phyloP scores from a whole-genome alignment of 2,113 vertebrate genomes.

The Oncorhynchus kisutch region DNA sequence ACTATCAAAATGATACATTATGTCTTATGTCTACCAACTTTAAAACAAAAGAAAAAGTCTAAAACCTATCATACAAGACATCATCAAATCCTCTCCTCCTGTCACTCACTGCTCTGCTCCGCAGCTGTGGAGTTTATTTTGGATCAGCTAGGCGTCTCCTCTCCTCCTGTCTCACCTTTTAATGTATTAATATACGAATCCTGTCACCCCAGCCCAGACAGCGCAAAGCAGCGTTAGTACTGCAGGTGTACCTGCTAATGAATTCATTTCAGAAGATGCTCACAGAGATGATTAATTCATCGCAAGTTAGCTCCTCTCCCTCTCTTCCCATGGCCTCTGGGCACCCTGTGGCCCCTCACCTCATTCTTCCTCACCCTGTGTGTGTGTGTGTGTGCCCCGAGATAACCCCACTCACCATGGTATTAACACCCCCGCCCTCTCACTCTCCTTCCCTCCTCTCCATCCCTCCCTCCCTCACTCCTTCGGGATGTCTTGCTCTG shows the following conservation, averaged over 20 bases:
- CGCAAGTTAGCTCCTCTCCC: constrained; percentile 48
- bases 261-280: constrained; percentile 61
- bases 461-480: too few species aligned
- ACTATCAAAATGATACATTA: neutral
- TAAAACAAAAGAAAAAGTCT: neutral
- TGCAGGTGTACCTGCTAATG: constrained; percentile 60
- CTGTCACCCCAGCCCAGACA: neutral
- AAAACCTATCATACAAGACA: neutral
- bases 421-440: neutral
- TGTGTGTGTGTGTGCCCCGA: neutral
- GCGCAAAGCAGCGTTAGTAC: too few species aligned
- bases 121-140: constrained; percentile 62
- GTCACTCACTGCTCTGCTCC: neutral
- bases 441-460: too few species aligned
- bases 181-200: constrained; percentile 51
- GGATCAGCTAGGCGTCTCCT: constrained; percentile 10
- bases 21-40: neutral
- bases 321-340: constrained; percentile 33
- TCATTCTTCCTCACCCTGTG: constrained; percentile 9
- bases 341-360: constrained; percentile 46
- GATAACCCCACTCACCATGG: neutral
- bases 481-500: constrained; percentile 15
- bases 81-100: too few species aligned
- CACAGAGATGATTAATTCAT: constrained; percentile 60
- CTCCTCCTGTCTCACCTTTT: constrained; percentile 31